Evolutionary conservation across 2,797 vertebrate species (phyloP), one percentile per base, ranked within the genome.

Genomic region (Parauchenoglanis ngamensis): DNA sequence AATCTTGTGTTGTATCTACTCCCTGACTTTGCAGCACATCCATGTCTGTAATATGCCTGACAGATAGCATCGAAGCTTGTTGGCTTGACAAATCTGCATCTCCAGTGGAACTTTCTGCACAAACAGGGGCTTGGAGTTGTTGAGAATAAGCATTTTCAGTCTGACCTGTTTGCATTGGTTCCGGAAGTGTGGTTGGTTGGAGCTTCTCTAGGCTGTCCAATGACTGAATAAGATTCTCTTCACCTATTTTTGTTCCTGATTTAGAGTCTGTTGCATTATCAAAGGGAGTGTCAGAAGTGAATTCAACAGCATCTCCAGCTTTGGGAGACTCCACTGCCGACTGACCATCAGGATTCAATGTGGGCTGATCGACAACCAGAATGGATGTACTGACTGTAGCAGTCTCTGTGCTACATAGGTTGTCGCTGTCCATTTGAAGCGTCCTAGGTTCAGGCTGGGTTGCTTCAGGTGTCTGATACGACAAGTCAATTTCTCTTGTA

Each of bases 291-390:
- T 75, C 40, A 49, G 21, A n/a, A 75, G 8, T 75, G 23, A 49
- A 49, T n/a, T 77, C 15, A 49, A 5, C 7, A 49, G 46, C 46
- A 49, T 49, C 46, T 49, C 46, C 7, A 49, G 46, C 7, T 49
- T 49, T 49, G 46, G 46, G 46, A 49, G 46, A 49, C 46, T 49
- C 46, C 46, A 49, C 7, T 57, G 57, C 19, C 28, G 31, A 15
- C 2, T 78, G 76, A 25, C n/a, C 23, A 0, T 65, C 35, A 65
- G 13, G 56, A 44, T 63, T 35, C 7, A 77, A 31, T 61, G 2
- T 25, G 31, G 76, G 52, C 31, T n/a, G 31, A 57, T 79, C 70
- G 40, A 85, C 49, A 46, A 91, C 91, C 0, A 91, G 84, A 44
- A 92, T 17, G 21, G 5, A 49, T 49, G 2, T 49, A 15, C 3